Percentiles rank a stretch among this genome's conserved stretches.
These are phyloP conservation scores for Lepidothrix coronata DNA, from an alignment of 2,113 vertebrate species.

Conservation along the genomic window DNA sequence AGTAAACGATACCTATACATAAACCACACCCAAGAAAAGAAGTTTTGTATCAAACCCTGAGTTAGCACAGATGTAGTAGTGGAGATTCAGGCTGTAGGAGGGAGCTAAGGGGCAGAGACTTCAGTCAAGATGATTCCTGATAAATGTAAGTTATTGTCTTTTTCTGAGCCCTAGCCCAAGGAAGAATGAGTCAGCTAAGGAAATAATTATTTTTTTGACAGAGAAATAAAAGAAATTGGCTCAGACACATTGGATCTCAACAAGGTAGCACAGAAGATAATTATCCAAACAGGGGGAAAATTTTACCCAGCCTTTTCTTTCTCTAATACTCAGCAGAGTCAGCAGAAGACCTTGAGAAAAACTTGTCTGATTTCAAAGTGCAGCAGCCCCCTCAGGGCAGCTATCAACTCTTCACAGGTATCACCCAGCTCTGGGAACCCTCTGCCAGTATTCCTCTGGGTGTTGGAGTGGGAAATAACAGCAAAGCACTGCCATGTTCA, in stretches of 20 bases:
- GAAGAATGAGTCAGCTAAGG: neutral
- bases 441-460: neutral
- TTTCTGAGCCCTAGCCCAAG: neutral
- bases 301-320: neutral
- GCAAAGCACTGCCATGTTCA: fast-evolving
- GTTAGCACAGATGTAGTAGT: neutral
- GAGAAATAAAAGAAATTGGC: neutral
- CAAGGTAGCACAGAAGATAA: neutral
- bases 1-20: neutral
- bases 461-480: neutral
- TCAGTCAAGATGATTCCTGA: neutral
- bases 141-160: neutral
- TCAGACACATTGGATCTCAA: neutral
- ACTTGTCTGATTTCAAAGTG: neutral
- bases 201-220: neutral
- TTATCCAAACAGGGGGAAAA: neutral
- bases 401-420: neutral
- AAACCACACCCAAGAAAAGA: neutral
- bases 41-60: neutral
- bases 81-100: neutral
- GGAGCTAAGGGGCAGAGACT: neutral
- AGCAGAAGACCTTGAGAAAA: neutral
- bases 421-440: neutral
- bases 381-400: neutral
- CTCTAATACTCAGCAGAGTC: neutral